phyloP scores from a whole-genome alignment of 2,797 vertebrate genomes.

The Acanthurus tractus region DNA sequence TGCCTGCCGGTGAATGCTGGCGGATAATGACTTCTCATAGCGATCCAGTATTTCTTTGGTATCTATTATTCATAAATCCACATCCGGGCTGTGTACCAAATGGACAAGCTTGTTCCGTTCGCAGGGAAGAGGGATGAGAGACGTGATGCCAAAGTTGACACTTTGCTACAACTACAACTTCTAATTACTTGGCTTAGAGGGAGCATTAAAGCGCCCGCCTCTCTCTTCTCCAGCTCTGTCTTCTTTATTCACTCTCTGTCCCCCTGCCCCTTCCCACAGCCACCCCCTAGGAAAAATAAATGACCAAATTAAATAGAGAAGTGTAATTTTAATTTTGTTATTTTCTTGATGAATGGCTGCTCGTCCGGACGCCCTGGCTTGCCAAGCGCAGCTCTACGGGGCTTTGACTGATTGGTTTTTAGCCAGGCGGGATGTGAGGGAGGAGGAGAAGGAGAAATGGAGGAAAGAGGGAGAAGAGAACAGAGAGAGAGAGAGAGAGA shows the following conservation, averaged over 20 bases:
- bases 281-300: conserved; percentile 81
- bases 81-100: conserved; percentile 71
- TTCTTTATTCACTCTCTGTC: conserved; percentile 34
- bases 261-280: conserved; percentile 47
- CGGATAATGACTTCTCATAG: conserved; percentile 82
- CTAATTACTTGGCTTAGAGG: conserved; percentile 78
- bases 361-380: conserved; percentile 69
- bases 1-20: conserved; percentile 73
- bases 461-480: conserved; percentile 27
- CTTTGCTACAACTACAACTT: conserved; percentile 66
- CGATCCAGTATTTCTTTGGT: conserved; percentile 77
- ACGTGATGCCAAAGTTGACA: conserved; percentile 60
- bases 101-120: conserved; percentile 67
- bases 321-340: conserved; percentile 88
- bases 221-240: conserved; percentile 28
- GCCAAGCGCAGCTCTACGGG: conserved; percentile 79
- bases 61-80: conserved; percentile 83
- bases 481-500: background rate
- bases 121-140: conserved; percentile 28
- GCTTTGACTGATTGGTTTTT: conserved; percentile 86
- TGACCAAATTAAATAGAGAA: conserved; percentile 86
- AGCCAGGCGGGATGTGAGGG: conserved; percentile 72
- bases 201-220: conserved; percentile 54
- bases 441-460: conserved; percentile 37
- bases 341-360: conserved; percentile 86